phyloP scores from a whole-genome alignment of 30 jellyfish, hydroid and myxozoan genomes.

The Pseudorhiza aurosa region DNA sequence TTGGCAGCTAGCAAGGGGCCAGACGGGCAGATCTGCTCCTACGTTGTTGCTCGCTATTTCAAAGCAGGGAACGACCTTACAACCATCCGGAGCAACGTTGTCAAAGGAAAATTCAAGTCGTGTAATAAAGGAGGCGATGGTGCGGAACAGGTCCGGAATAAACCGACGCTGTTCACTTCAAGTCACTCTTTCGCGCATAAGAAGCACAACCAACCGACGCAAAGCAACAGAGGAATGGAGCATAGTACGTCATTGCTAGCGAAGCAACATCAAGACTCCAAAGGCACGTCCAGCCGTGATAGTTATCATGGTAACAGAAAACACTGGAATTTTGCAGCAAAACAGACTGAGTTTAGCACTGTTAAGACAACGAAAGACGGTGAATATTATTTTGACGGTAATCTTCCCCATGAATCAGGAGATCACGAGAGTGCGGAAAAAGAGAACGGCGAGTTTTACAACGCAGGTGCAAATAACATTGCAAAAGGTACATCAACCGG shows the following conservation, averaged over 20 bases:
- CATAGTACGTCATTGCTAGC: constrained; percentile 2
- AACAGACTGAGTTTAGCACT: neutral
- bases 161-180: neutral
- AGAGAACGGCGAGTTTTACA: neutral
- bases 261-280: neutral
- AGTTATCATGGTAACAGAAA: neutral
- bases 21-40: constrained; percentile 85
- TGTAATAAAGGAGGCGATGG: constrained; percentile 1
- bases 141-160: neutral
- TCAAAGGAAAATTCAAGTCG: constrained; percentile 57
- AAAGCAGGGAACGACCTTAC: constrained; percentile 88
- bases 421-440: too few relatives aligned
- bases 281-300: neutral
- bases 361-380: neutral
- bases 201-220: constrained; percentile 11
- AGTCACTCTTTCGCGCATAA: neutral
- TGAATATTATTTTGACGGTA: too few relatives aligned
- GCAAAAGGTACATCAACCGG: too few relatives aligned
- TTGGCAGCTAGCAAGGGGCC: constrained; percentile 85
- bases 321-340: neutral
- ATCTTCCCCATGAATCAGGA: too few relatives aligned
- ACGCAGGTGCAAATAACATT: neutral
- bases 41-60: constrained; percentile 92
- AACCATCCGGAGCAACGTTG: constrained; percentile 72
- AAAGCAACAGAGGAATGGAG: neutral